A percentile compares a stretch with the other conserved stretches of the same genome.
Evolutionary conservation across 1,140 invertebrate species (phyloP).

Genomic region (Octopus sinensis): DNA sequence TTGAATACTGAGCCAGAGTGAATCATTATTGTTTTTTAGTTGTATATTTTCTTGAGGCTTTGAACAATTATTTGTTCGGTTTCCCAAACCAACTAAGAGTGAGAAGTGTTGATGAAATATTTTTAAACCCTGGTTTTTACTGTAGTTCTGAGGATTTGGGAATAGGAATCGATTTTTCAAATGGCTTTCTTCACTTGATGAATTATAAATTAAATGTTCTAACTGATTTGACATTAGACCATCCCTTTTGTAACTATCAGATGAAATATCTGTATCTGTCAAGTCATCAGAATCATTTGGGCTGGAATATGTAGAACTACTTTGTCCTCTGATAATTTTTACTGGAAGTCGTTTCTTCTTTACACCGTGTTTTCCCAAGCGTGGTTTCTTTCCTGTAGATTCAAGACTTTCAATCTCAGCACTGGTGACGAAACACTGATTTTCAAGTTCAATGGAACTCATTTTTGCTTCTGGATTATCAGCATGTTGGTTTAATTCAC

Average conservation of each 20-base stretch:
- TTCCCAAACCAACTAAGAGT: conserved; percentile 71
- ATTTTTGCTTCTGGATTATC: neutral
- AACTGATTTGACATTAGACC: conserved; percentile 36
- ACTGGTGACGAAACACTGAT: neutral
- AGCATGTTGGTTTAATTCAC: neutral
- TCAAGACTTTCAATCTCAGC: neutral
- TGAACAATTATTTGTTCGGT: conserved; percentile 61
- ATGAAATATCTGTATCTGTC: conserved; percentile 33
- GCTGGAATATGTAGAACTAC: conserved; percentile 36
- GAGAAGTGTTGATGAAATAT: conserved; percentile 71
- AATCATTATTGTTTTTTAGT: conserved; percentile 82
- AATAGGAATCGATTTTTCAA: conserved; percentile 15
- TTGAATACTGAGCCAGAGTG: conserved; percentile 86
- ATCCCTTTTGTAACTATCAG: conserved; percentile 41
- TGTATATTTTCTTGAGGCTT: conserved; percentile 75
- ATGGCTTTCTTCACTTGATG: conserved; percentile 34
- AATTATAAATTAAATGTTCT: conserved; percentile 39
- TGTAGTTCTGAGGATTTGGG: conserved; percentile 6
- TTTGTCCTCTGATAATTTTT: conserved; percentile 42
- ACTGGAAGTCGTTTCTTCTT: conserved; percentile 11
- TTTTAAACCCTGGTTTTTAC: conserved; percentile 53
- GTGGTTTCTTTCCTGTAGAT: neutral
- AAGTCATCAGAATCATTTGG: conserved; percentile 46
- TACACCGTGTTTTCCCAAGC: neutral
- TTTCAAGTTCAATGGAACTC: neutral